Evolutionary conservation across 2,797 vertebrate genomes (phyloP).

Genomic region (Dendrocincla tyrannina): DNA sequence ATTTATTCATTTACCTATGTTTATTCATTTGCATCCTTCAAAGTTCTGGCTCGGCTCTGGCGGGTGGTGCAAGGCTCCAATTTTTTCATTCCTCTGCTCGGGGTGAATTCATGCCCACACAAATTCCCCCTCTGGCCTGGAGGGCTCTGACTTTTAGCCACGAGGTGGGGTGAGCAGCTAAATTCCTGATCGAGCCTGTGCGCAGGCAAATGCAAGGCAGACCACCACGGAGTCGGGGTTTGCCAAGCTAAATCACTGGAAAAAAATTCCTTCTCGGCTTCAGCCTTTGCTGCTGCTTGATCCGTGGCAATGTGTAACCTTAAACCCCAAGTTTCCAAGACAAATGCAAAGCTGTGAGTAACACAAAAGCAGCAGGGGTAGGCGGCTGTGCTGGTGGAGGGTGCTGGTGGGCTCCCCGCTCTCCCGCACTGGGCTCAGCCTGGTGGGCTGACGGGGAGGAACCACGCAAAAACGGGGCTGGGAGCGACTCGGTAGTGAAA

Average conservation of each 20-base stretch:
- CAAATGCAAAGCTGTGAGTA: background rate
- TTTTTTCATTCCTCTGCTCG: background rate
- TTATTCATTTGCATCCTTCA: slow-evolving; percentile 2
- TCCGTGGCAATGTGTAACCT: background rate
- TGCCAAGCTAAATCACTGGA: background rate
- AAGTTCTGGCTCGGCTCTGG: background rate
- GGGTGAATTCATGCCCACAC: slow-evolving; percentile 43
- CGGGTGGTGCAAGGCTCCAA: background rate
- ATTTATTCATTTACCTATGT: slow-evolving; percentile 36
- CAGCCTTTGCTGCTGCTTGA: background rate
- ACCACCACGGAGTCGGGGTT: background rate
- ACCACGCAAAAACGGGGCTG: background rate
- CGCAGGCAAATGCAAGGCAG: background rate
- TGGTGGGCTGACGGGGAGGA: background rate
- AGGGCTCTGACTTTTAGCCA: slow-evolving; percentile 64
- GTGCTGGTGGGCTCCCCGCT: background rate
- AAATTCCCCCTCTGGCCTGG: slow-evolving; percentile 38
- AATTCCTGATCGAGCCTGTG: slow-evolving; percentile 47
- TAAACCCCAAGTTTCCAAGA: slow-evolving; percentile 29
- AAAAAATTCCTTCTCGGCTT: background rate
- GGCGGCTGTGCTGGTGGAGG: accelerated
- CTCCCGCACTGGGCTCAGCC: accelerated
- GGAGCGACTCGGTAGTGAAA: slow-evolving; percentile 29
- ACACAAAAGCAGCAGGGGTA: background rate
- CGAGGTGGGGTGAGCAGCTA: slow-evolving; percentile 65